Evolutionary conservation across 2,888 invertebrate genomes (phyloP), one percentile per base, ranked within the genome.

Genomic region (Papilio protenor): DNA sequence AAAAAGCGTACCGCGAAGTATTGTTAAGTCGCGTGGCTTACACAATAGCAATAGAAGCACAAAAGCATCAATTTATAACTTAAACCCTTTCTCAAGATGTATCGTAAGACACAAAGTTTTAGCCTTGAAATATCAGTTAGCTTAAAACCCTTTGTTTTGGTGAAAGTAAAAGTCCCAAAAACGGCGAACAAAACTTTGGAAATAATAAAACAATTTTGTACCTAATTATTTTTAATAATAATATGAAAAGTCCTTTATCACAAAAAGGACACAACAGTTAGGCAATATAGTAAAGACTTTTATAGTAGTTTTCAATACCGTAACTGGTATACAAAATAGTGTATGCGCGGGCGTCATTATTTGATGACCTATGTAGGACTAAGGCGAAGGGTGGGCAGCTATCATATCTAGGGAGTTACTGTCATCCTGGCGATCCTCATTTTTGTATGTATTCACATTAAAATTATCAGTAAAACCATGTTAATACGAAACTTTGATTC

Each of bases 141-240:
- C 11, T 11, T 66, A 61, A 21, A 73, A 74, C 59, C 81, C 85
- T 85, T 89, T 89, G 88, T 89, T 76, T 71, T 82, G 82, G 90
- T 86, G 91, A 93, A 92, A 93, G 93, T 90, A 90, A 92, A 89
- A 90, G 89, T 90, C 78, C 78, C 18, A 27, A 73, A 77, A 55
- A n/a, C 23, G 16, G 27, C 23, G 27, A 55, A 79, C 75, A 78
- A 78, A 73, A 59, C 40, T n/a, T 70, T 61, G 40, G 40, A 47
- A 47, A 70, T 21, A 55, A 71, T 61, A 61, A 75, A 40, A 52
- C 47, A 74, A 21, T 61, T 33, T 61, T 49, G 70, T 72, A 59
- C 11, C 10, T 72, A 73, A 66, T 73, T 47, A 49, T 52, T 16
- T 55, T 61, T 61, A 23, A 11, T 59, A 23, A 23, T 12, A 21